Conservation (phyloP, 1,140 invertebrate genomes). For the Drosophila tsacasi region DNA sequence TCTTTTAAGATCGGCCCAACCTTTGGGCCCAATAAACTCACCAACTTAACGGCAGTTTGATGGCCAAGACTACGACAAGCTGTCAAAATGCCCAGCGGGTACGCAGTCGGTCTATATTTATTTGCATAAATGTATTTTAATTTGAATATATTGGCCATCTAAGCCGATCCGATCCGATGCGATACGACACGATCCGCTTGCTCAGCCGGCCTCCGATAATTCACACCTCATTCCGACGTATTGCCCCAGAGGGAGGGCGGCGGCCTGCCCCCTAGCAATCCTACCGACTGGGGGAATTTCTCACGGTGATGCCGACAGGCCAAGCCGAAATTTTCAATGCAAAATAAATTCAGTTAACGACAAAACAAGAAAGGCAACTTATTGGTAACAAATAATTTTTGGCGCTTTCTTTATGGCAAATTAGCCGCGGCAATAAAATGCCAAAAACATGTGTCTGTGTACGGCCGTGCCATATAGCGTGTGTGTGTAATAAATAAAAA, state of each 20-base stretch:
- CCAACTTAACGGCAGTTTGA: conserved; percentile 75
- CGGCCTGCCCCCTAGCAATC: background rate
- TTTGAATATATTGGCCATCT: conserved; percentile 69
- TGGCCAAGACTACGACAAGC: conserved; percentile 64
- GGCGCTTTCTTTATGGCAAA: conserved; percentile 77
- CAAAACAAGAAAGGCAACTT: conserved; percentile 55
- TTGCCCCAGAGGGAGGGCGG: conserved; percentile 18
- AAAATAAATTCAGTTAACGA: conserved; percentile 53
- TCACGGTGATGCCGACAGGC: conserved; percentile 55
- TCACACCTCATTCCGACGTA: conserved; percentile 72
- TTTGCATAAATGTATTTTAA: conserved; percentile 71
- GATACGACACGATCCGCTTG: conserved; percentile 13
- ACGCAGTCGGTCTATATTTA: conserved; percentile 54
- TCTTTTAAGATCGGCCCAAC: conserved; percentile 15
- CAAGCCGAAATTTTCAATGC: conserved; percentile 62
- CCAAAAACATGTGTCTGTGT: conserved; percentile 54
- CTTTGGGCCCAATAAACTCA: conserved; percentile 63
- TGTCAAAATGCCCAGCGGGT: conserved; percentile 65
- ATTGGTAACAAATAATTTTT: conserved; percentile 65
- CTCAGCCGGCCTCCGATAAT: conserved; percentile 60
- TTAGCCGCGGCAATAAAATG: conserved; percentile 76
- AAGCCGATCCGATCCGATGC: conserved; percentile 37
- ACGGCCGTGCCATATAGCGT: conserved; percentile 16
- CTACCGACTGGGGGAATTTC: conserved; percentile 53
- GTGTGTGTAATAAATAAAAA: conserved; percentile 72